Evolutionary conservation across 1,140 invertebrate species (phyloP).

Genomic region (Zophobas atratus): DNA sequence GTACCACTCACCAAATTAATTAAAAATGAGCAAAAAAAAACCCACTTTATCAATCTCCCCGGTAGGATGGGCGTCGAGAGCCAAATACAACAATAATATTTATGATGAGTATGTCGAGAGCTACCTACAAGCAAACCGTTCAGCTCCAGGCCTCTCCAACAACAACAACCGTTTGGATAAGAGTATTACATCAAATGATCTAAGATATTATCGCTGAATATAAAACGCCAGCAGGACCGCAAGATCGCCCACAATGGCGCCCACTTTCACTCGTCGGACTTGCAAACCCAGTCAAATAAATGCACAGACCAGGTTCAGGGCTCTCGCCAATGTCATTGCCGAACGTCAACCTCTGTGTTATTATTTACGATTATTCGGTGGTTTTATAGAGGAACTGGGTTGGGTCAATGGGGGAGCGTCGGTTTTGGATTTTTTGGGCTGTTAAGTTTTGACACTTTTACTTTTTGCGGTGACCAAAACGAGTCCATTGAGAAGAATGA

Average conservation of each 20-base stretch:
- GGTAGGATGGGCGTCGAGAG: background rate
- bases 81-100: background rate
- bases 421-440: background rate
- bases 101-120: background rate
- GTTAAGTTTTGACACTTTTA: background rate
- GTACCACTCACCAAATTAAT: too few species aligned
- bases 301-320: slow-evolving; percentile 40
- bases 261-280: slow-evolving; percentile 32
- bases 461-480: too few species aligned
- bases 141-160: background rate
- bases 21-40: too few species aligned
- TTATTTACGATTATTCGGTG: slow-evolving; percentile 28
- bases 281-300: slow-evolving; percentile 25
- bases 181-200: slow-evolving; percentile 36
- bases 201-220: slow-evolving; percentile 27
- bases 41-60: too few species aligned
- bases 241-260: slow-evolving; percentile 41
- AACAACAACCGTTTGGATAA: slow-evolving; percentile 3
- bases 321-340: slow-evolving; percentile 45
- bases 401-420: background rate
- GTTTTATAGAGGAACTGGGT: slow-evolving; percentile 9
- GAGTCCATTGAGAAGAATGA: too few species aligned
- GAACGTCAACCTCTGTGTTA: slow-evolving; percentile 35
- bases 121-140: slow-evolving; percentile 15
- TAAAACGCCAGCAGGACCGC: slow-evolving; percentile 1